Evolutionary conservation across 1,140 invertebrate genomes (phyloP).

Genomic region (Drosophila nigrodunni): DNA sequence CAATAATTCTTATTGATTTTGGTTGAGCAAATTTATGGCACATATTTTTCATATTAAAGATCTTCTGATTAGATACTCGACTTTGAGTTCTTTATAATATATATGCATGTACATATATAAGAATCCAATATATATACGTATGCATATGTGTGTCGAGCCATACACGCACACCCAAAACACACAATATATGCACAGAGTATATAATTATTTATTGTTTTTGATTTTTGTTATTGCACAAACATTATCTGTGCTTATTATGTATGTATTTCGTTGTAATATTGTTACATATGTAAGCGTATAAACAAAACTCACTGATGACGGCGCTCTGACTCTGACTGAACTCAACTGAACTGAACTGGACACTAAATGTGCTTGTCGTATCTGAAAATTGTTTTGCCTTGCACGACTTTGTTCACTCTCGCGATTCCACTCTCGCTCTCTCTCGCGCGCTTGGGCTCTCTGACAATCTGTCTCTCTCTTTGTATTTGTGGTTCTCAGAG

Average conservation of each 20-base stretch:
- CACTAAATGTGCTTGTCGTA: conserved; percentile 49
- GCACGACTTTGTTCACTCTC: conserved; percentile 22
- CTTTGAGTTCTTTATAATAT: conserved; percentile 19
- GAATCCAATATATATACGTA: conserved; percentile 4
- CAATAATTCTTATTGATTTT: conserved; percentile 20
- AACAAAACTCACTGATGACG: conserved; percentile 81
- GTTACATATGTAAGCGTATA: conserved; percentile 68
- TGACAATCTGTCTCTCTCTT: conserved; percentile 15
- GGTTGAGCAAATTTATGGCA: conserved; percentile 26
- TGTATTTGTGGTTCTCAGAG: conserved; percentile 14
- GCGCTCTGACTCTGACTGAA: conserved; percentile 78
- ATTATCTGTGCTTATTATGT: conserved; percentile 8
- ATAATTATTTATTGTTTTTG: conserved; percentile 37
- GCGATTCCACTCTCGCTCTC: conserved; percentile 4
- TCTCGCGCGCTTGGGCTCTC: conserved; percentile 23
- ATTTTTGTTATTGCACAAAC: conserved; percentile 22
- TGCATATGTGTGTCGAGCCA: conserved; percentile 7
- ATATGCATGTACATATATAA: background rate
- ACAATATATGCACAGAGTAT: conserved; percentile 18
- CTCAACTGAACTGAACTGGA: conserved; percentile 76
- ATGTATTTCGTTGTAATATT: conserved; percentile 46
- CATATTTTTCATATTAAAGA: conserved; percentile 24
- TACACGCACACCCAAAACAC: conserved; percentile 12
- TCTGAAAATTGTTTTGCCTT: conserved; percentile 61
- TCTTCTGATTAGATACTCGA: conserved; percentile 33